phyloP scores from a whole-genome alignment of 2,797 vertebrate species.

The Pangasius sanitwongsei region DNA sequence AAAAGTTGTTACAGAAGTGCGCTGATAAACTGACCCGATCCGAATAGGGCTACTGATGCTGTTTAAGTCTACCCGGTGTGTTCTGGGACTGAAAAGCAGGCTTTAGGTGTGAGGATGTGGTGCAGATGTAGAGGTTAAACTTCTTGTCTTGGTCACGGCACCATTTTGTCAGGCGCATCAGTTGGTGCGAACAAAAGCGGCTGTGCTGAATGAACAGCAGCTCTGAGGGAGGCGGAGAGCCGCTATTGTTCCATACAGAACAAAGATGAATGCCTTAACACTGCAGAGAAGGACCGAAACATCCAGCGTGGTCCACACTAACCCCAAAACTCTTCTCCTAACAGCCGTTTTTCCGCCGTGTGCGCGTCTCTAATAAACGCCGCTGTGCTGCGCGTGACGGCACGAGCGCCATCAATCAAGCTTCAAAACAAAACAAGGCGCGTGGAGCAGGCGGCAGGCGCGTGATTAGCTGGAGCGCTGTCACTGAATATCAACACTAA shows the following conservation, averaged over 20 bases:
- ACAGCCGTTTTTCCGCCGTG: too few species aligned
- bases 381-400: neutral
- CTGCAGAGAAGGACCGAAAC: neutral
- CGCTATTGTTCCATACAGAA: slow-evolving; percentile 78
- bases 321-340: too few species aligned
- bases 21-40: neutral
- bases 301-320: too few species aligned
- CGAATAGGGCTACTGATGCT: neutral
- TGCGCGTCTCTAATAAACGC: neutral
- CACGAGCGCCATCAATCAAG: slow-evolving; percentile 23
- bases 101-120: neutral
- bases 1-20: neutral
- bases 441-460: neutral
- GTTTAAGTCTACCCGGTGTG: neutral
- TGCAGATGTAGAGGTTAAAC: neutral
- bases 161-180: neutral
- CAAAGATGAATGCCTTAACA: slow-evolving; percentile 69
- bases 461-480: neutral
- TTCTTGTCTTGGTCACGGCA: neutral
- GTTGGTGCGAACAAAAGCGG: slow-evolving; percentile 58
- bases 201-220: slow-evolving; percentile 46
- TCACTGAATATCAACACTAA: neutral
- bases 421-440: slow-evolving; percentile 10
- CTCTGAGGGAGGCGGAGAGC: slow-evolving; percentile 58
- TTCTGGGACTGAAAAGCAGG: neutral